Percentiles rank a stretch among this genome's conserved stretches.
phyloP scores from a whole-genome alignment of 1,140 invertebrate species.

The Hyles euphorbiae region DNA sequence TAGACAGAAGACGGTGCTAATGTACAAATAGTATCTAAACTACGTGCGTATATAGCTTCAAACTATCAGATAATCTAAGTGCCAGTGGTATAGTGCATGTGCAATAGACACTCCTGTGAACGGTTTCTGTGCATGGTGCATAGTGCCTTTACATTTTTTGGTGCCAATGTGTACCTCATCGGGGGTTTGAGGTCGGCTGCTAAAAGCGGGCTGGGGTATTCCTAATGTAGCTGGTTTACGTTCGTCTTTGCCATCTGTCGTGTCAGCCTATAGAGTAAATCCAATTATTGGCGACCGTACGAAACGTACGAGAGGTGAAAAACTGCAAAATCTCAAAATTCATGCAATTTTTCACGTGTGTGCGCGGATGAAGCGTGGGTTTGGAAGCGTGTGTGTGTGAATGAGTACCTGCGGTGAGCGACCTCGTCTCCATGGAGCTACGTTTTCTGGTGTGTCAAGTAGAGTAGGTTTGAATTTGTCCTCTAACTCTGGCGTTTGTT shows the following conservation, averaged over 20 bases:
- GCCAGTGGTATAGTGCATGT: constrained; percentile 14
- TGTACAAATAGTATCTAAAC: background rate
- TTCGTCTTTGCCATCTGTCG: constrained; percentile 45
- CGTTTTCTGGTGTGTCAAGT: constrained; percentile 43
- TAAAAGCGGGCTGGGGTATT: constrained; percentile 53
- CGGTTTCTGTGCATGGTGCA: constrained; percentile 39
- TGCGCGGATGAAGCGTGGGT: constrained; percentile 11
- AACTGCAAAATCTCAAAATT: background rate
- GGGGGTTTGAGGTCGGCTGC: constrained; percentile 44
- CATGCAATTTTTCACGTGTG: constrained; percentile 2
- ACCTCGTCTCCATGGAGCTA: constrained; percentile 52
- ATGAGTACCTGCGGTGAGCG: constrained; percentile 55
- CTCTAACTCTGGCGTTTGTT: constrained; percentile 64
- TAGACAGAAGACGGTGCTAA: background rate
- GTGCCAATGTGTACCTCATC: constrained; percentile 59
- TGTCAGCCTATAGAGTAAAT: constrained; percentile 64
- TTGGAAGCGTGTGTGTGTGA: constrained; percentile 15
- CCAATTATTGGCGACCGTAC: constrained; percentile 57
- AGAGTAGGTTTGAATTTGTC: constrained; percentile 60
- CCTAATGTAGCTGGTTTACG: constrained; percentile 49
- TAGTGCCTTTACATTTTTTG: constrained; percentile 27
- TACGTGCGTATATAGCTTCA: too few species aligned
- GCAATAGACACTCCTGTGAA: constrained; percentile 19
- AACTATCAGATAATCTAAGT: constrained; percentile 3
- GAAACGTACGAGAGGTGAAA: constrained; percentile 12